These are phyloP conservation scores for Lordiphosa mommai DNA, from an alignment of 1,140 invertebrate species.

Conservation along the genomic window DNA sequence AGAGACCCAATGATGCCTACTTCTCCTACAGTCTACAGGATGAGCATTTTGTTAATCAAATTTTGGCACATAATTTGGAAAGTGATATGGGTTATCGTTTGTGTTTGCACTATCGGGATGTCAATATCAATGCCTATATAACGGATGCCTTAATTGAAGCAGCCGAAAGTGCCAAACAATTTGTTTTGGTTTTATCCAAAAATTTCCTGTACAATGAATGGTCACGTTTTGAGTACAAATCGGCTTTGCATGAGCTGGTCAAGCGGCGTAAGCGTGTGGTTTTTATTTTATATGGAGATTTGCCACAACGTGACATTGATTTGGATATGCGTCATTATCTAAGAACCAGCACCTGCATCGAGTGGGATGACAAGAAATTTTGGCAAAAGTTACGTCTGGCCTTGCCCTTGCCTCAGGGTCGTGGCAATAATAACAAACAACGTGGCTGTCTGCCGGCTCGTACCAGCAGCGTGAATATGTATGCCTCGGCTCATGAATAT, in stretches of 20 bases:
- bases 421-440: constrained; percentile 56
- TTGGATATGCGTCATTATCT: constrained; percentile 93
- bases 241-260: constrained; percentile 93
- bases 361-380: constrained; percentile 95
- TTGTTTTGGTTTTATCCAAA: constrained; percentile 93
- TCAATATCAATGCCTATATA: constrained; percentile 90
- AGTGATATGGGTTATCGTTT: constrained; percentile 88
- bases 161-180: constrained; percentile 92
- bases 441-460: constrained; percentile 45
- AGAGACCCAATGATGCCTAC: constrained; percentile 94
- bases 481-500: constrained; percentile 81
- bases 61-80: constrained; percentile 90
- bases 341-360: constrained; percentile 93
- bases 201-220: constrained; percentile 97
- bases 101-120: constrained; percentile 92
- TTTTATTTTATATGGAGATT: constrained; percentile 91
- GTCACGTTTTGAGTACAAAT: constrained; percentile 95
- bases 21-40: constrained; percentile 95
- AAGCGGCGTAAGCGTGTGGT: constrained; percentile 91
- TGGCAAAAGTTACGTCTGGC: constrained; percentile 96
- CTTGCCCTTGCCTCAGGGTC: constrained; percentile 85
- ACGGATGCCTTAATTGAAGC: constrained; percentile 94
- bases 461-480: constrained; percentile 82
- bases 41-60: constrained; percentile 92
- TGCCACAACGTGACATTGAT: constrained; percentile 92